These are phyloP conservation scores for Drosophila fungiperda DNA, from an alignment of 2,888 invertebrate species.

Conservation along the genomic window DNA sequence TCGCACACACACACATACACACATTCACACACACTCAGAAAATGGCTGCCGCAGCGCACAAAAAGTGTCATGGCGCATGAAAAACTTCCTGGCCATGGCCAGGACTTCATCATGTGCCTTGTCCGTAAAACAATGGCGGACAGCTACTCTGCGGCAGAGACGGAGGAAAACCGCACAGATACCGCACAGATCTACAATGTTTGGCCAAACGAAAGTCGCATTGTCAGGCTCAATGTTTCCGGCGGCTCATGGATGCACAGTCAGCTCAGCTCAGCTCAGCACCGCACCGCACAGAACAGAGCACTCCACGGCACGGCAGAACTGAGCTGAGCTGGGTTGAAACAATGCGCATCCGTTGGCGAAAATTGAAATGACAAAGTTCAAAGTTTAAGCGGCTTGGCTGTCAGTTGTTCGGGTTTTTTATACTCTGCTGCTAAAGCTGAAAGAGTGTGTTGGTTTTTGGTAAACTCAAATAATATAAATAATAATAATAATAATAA, in stretches of 20 bases:
- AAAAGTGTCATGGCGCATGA: constrained; percentile 81
- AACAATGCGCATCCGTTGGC: constrained; percentile 82
- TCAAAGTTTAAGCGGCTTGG: constrained; percentile 84
- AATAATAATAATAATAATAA: no score
- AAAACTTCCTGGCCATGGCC: constrained; percentile 74
- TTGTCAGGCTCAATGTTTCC: constrained; percentile 82
- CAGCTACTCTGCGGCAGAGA: constrained; percentile 36
- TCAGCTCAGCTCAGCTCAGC: constrained; percentile 7
- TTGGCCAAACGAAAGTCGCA: constrained; percentile 75
- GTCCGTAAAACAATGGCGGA: constrained; percentile 74
- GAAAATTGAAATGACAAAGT: constrained; percentile 85
- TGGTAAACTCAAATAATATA: background rate
- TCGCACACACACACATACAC: constrained; percentile 24
- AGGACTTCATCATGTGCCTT: constrained; percentile 55
- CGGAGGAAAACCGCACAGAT: constrained; percentile 27
- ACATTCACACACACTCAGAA: constrained; percentile 47
- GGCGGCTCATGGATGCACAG: constrained; percentile 63
- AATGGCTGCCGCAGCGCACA: constrained; percentile 75
- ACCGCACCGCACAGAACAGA: constrained; percentile 18
- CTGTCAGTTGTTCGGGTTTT: constrained; percentile 71
- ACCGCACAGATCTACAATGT: constrained; percentile 36
- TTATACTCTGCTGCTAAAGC: background rate
- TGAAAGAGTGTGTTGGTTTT: background rate
- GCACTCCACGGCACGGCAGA: constrained; percentile 15
- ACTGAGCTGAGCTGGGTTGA: constrained; percentile 41